Evolutionary conservation across 1,140 invertebrate genomes (phyloP).

Genomic region (Rhagoletis pomonella): DNA sequence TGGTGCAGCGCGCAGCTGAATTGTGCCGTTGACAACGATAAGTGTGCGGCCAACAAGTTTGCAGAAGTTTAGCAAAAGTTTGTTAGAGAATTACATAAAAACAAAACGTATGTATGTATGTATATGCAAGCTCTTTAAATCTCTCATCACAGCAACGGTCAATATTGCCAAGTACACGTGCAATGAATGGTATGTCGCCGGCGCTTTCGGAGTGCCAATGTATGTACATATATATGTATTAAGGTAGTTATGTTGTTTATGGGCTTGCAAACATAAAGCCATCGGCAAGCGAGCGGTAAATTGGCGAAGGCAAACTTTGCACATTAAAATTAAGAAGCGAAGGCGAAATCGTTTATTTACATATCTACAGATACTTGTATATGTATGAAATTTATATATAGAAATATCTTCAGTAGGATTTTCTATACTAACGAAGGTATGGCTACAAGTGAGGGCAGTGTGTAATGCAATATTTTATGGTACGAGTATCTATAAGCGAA

Average conservation of each 20-base stretch:
- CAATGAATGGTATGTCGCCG: background rate
- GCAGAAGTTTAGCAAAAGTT: slow-evolving; percentile 19
- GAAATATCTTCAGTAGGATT: no score
- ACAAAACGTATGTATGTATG: no score
- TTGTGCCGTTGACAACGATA: slow-evolving; percentile 16
- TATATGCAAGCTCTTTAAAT: background rate
- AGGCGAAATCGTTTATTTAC: background rate
- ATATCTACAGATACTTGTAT: background rate
- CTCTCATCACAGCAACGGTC: no score
- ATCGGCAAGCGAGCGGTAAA: background rate
- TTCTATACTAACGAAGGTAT: no score
- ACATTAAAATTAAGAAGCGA: slow-evolving; percentile 27
- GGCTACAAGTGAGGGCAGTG: no score
- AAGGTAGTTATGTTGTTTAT: background rate
- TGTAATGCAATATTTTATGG: no score
- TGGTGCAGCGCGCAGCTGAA: background rate
- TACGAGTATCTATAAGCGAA: no score
- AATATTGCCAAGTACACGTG: background rate
- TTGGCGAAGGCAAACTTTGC: slow-evolving; percentile 10
- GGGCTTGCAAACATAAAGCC: background rate
- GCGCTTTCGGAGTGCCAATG: no score
- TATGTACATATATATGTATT: background rate
- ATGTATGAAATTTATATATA: background rate
- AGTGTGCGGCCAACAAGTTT: background rate
- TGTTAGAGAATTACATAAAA: background rate